These are phyloP conservation scores for Hipparchia sbordonii DNA, from an alignment of 2,888 invertebrate genomes.

Conservation along the genomic window DNA sequence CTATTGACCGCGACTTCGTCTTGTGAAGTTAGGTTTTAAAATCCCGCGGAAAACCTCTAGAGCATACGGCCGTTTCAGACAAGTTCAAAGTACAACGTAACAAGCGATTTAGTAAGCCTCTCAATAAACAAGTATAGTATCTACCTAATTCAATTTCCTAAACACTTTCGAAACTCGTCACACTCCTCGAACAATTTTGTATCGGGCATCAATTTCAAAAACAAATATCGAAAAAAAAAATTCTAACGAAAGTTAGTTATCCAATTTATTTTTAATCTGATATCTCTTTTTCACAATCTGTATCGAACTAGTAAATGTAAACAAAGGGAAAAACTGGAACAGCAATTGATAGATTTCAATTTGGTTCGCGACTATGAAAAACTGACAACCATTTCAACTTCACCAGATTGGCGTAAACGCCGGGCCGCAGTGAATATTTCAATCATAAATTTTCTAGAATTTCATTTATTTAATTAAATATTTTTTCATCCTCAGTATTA, in stretches of 20 bases:
- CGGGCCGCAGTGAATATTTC: constrained; percentile 9
- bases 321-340: constrained; percentile 24
- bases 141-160: too few species aligned
- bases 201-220: constrained; percentile 18
- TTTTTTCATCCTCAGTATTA: not conserved
- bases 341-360: constrained; percentile 34
- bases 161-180: not conserved
- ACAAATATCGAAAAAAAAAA: constrained; percentile 30
- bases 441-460: constrained; percentile 10
- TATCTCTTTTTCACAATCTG: constrained; percentile 33
- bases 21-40: too few species aligned
- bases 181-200: not conserved
- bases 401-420: constrained; percentile 24
- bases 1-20: too few species aligned
- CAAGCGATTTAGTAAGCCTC: too few species aligned
- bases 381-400: constrained; percentile 24
- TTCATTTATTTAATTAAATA: not conserved
- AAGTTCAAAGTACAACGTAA: too few species aligned
- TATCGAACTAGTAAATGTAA: constrained; percentile 23
- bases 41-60: too few species aligned
- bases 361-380: constrained; percentile 25
- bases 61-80: too few species aligned
- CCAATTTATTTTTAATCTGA: constrained; percentile 37
- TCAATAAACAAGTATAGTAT: too few species aligned
- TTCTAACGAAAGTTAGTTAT: constrained; percentile 31